Conservation (phyloP, 64 coral and sea anemone species). For the Stylophora pistillata region DNA sequence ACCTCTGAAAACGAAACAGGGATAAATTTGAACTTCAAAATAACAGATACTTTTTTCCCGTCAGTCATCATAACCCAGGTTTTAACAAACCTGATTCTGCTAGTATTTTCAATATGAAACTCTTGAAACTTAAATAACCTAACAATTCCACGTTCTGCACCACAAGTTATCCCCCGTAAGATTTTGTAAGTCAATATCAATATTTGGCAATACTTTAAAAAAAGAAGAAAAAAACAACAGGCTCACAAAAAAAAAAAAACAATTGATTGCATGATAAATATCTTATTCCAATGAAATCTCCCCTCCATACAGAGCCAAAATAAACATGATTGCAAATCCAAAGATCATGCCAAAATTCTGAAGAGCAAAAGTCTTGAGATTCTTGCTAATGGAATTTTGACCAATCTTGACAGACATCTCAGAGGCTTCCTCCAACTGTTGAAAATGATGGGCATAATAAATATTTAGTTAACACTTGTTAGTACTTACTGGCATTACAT, state of each 20-base stretch:
- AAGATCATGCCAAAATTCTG: slow-evolving; percentile 80
- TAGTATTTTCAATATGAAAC: too few species aligned
- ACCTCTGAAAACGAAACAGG: too few species aligned
- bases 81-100: too few species aligned
- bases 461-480: neutral
- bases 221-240: too few species aligned
- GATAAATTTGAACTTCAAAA: too few species aligned
- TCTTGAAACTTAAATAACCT: too few species aligned
- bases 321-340: slow-evolving; percentile 80
- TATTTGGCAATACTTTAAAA: neutral
- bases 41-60: too few species aligned
- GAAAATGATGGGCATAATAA: neutral
- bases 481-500: too few species aligned
- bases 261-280: neutral
- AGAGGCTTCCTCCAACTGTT: slow-evolving; percentile 75
- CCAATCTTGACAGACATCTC: slow-evolving; percentile 88
- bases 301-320: slow-evolving; percentile 62
- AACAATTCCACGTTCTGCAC: too few species aligned
- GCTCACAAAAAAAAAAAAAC: neutral
- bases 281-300: slow-evolving; percentile 29
- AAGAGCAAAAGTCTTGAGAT: slow-evolving; percentile 83
- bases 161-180: neutral
- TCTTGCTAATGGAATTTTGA: slow-evolving; percentile 51
- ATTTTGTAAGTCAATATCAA: too few species aligned
- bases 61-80: too few species aligned